A percentile compares a stretch with the other conserved stretches of the same genome.
phyloP scores from a whole-genome alignment of 2,797 vertebrate species.

The Lacerta agilis region DNA sequence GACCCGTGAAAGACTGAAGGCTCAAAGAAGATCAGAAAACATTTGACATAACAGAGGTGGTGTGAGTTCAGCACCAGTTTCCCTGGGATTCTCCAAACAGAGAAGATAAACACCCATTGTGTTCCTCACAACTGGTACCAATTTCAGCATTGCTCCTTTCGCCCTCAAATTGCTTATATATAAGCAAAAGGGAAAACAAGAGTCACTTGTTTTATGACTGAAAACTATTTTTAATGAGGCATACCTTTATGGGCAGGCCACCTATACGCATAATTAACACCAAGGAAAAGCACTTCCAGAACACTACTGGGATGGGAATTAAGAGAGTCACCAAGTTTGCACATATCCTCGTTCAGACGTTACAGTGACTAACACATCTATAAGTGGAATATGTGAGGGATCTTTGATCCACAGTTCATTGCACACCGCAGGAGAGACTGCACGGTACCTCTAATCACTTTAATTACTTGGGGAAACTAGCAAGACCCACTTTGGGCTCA shows the following conservation, averaged over 20 bases:
- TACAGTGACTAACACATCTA: not conserved
- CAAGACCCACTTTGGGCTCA: not conserved
- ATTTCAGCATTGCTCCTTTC: too few species aligned
- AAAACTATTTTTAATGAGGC: not conserved
- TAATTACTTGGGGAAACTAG: too few species aligned
- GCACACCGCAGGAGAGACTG: not conserved
- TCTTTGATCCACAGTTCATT: not conserved
- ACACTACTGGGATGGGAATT: too few species aligned
- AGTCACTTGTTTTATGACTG: not conserved
- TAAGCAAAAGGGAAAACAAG: not conserved
- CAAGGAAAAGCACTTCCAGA: too few species aligned
- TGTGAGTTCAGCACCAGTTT: too few species aligned
- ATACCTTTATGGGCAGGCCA: too few species aligned
- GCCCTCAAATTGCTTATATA: too few species aligned
- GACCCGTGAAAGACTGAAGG: too few species aligned
- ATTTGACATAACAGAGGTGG: conserved; percentile 28
- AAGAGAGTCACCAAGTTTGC: not conserved
- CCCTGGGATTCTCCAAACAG: not conserved
- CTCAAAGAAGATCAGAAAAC: conserved; percentile 66
- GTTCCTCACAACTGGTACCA: too few species aligned
- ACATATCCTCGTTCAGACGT: not conserved
- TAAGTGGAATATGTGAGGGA: not conserved
- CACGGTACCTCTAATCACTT: too few species aligned
- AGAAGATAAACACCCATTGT: conserved; percentile 39
- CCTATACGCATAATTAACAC: too few species aligned